Percentiles rank a stretch among this genome's conserved stretches.
Conservation (phyloP, 1,140 invertebrate species). For the Drosophila paulistorum region DNA sequence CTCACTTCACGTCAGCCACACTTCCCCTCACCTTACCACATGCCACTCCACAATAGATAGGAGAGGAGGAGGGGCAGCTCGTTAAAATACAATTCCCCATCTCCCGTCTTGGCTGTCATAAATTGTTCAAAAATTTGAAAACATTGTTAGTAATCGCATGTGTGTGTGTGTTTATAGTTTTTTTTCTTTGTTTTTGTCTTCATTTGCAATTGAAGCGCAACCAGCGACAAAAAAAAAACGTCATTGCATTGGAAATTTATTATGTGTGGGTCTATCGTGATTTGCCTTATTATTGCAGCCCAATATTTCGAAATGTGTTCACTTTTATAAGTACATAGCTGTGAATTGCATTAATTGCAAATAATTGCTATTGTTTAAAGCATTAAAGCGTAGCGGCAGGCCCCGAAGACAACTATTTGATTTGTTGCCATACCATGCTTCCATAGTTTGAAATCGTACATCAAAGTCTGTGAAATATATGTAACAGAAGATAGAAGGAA, state of each 20-base stretch:
- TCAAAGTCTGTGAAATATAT: too few relatives aligned
- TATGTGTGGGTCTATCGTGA: conserved; percentile 40
- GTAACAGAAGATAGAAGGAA: too few relatives aligned
- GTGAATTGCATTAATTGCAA: conserved; percentile 15
- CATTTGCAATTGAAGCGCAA: conserved; percentile 47
- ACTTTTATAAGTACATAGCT: conserved; percentile 7
- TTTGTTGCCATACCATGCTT: not conserved
- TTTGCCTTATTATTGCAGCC: conserved; percentile 21
- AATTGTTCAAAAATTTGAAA: conserved; percentile 41
- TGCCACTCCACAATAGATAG: too few relatives aligned
- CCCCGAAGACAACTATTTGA: not conserved
- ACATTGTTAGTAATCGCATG: conserved; percentile 32
- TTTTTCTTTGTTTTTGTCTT: not conserved
- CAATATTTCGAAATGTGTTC: conserved; percentile 47
- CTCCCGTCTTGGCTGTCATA: conserved; percentile 41
- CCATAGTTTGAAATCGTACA: too few relatives aligned
- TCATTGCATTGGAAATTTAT: conserved; percentile 52
- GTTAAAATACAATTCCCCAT: conserved; percentile 49
- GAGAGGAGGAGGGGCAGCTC: not conserved
- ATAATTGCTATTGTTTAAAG: conserved; percentile 13
- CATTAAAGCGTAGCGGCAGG: not conserved
- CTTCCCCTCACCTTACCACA: not conserved
- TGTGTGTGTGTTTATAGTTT: not conserved
- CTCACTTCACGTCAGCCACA: conserved; percentile 2
- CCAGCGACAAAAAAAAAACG: conserved; percentile 30